Evolutionary conservation across 2,113 vertebrate genomes (phyloP), one percentile per base, ranked within the genome.

Genomic region (Ptychochromis oligacanthus): DNA sequence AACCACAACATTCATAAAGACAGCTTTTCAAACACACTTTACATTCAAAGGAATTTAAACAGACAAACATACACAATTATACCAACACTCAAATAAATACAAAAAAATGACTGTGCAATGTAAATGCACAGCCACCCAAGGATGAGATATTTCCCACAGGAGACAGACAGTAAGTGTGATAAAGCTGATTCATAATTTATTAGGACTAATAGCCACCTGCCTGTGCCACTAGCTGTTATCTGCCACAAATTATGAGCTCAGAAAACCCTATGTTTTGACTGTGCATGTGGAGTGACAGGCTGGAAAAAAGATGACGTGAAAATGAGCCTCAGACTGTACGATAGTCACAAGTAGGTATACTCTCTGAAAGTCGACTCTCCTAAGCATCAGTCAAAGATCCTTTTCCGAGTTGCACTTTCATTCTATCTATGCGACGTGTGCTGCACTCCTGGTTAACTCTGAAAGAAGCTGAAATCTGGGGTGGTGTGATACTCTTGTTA

Each of bases 101-200:
- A 75, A 67, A 70, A 15, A 77, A 77, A 49, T 46, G n/a, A 12
- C 55, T 80, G 59, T 60, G 56, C 46, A 20, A 40, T 77, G 46
- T 31, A 86, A 87, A 90, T 84, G 70, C 65, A 46, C 28, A 22
- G 5, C 57, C 59, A 86, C 36, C 57, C 64, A 78, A 77, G 74
- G 81, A 86, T 81, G 77, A 93, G 92, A 90, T 82, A 91, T 91
- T 90, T 90, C 67, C 43, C 72, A 75, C 28, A 75, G 85, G 82
- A 86, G 84, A 91, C 80, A 91, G 88, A 84, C 82, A 90, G 86
- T 74, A 46, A 84, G 74, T 79, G 56, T 90, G 84, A 87, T 88
- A 91, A 92, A 92, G 46, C 80, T 56, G 90, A 91, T 93, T 91
- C 92, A 94, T 95, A 93, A 93, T 94, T 87, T 88, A 93, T 91